Evolutionary conservation across 1,140 invertebrate genomes (phyloP).

Genomic region (Cotesia chilonis): DNA sequence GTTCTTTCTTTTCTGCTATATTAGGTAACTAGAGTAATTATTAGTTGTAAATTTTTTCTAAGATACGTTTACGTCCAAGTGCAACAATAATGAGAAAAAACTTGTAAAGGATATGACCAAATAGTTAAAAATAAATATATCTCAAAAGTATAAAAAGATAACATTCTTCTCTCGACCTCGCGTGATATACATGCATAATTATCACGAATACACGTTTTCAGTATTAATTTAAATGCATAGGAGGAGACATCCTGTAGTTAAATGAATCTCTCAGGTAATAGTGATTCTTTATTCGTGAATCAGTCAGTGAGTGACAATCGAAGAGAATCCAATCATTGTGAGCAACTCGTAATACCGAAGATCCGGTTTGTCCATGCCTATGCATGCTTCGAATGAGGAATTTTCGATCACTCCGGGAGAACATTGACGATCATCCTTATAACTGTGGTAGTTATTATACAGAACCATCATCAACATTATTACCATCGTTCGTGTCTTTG

Average conservation of each 20-base stretch:
- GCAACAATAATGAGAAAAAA: not conserved
- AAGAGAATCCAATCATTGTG: conserved; percentile 39
- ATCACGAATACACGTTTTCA: conserved; percentile 4
- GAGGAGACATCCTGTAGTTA: conserved; percentile 39
- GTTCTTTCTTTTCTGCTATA: too few species aligned
- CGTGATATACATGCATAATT: conserved; percentile 16
- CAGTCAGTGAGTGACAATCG: conserved; percentile 24
- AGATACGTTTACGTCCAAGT: too few species aligned
- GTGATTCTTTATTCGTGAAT: conserved; percentile 25
- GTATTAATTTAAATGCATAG: conserved; percentile 24
- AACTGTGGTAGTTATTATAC: conserved; percentile 24
- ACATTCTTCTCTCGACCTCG: conserved; percentile 30
- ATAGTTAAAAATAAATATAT: not conserved
- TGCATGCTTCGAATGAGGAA: conserved; percentile 23
- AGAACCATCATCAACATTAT: conserved; percentile 11
- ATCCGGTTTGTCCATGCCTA: conserved; percentile 35
- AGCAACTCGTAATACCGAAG: conserved; percentile 39
- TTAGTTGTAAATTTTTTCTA: too few species aligned
- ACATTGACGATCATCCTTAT: conserved; percentile 24
- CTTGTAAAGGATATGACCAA: not conserved
- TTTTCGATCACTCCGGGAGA: conserved; percentile 34
- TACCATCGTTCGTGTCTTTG: conserved; percentile 32
- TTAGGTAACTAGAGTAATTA: too few species aligned
- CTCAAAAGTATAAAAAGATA: conserved; percentile 6
- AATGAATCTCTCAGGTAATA: conserved; percentile 28